These are phyloP conservation scores for Papilio glaucus DNA, from an alignment of 1,140 invertebrate genomes.

Conservation along the genomic window DNA sequence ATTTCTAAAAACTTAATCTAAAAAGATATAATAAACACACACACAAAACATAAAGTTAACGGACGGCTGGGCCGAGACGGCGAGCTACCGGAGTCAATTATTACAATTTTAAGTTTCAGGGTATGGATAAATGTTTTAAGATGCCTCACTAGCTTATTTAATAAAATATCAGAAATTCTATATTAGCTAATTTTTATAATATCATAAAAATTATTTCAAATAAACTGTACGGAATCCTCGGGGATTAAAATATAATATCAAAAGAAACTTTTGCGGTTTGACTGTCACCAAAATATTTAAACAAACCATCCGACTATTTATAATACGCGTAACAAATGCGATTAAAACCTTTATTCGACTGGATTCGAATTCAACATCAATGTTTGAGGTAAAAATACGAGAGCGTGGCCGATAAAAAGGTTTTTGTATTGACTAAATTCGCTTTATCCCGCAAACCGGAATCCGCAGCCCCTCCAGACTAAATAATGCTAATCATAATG, in stretches of 20 bases:
- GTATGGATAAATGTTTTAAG: too few relatives aligned
- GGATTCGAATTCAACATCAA: constrained; percentile 66
- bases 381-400: constrained; percentile 75
- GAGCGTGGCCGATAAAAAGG: constrained; percentile 62
- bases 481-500: constrained; percentile 82
- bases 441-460: constrained; percentile 78
- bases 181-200: too few relatives aligned
- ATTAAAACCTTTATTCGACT: constrained; percentile 61
- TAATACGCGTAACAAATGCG: constrained; percentile 78
- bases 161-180: too few relatives aligned
- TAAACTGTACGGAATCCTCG: constrained; percentile 28
- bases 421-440: constrained; percentile 76
- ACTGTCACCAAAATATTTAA: constrained; percentile 72
- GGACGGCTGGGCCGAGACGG: too few relatives aligned
- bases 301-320: constrained; percentile 78
- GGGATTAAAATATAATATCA: background rate
- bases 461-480: constrained; percentile 67
- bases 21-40: too few relatives aligned
- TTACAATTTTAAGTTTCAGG: too few relatives aligned
- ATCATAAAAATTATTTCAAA: background rate
- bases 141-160: too few relatives aligned
- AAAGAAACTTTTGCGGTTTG: background rate
- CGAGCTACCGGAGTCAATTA: too few relatives aligned
- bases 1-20: too few relatives aligned
- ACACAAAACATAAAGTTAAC: too few relatives aligned